These are phyloP conservation scores for Phalacrocorax aristotelis DNA, from an alignment of 2,113 vertebrate species.

Conservation along the genomic window DNA sequence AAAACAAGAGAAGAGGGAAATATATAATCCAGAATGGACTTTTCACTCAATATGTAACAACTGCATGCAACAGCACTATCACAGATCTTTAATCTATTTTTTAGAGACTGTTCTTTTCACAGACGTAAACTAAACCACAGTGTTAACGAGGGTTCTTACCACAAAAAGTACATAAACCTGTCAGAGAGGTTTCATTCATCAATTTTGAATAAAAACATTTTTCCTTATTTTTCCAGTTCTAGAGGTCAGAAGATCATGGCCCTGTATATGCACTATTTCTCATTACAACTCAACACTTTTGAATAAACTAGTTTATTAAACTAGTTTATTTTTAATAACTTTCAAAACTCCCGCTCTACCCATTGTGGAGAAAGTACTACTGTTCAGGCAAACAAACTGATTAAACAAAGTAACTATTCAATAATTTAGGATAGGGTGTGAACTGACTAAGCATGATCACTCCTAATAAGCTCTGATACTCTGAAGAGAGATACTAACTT, in stretches of 20 bases:
- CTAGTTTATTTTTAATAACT: neutral
- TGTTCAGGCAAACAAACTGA: neutral
- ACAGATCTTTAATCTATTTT: neutral
- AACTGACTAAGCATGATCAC: neutral
- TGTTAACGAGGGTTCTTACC: too few relatives aligned
- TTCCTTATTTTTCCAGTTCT: neutral
- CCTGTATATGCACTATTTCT: neutral
- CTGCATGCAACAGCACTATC: neutral
- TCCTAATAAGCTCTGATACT: neutral
- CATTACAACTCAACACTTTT: neutral
- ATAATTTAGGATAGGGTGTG: neutral
- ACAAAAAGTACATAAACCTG: too few relatives aligned
- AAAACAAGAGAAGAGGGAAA: too few relatives aligned
- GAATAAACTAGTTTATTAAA: neutral
- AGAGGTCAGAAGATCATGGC: neutral
- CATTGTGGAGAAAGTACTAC: neutral
- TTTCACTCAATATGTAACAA: too few relatives aligned
- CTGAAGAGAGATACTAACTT: neutral
- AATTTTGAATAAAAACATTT: neutral
- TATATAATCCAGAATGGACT: too few relatives aligned
- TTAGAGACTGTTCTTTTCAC: too few relatives aligned
- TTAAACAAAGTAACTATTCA: neutral
- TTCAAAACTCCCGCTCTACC: neutral
- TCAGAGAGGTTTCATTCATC: too few relatives aligned
- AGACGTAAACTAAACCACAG: too few relatives aligned